Evolutionary conservation across 2,113 vertebrate species (phyloP).

Genomic region (Noctilio leporinus): DNA sequence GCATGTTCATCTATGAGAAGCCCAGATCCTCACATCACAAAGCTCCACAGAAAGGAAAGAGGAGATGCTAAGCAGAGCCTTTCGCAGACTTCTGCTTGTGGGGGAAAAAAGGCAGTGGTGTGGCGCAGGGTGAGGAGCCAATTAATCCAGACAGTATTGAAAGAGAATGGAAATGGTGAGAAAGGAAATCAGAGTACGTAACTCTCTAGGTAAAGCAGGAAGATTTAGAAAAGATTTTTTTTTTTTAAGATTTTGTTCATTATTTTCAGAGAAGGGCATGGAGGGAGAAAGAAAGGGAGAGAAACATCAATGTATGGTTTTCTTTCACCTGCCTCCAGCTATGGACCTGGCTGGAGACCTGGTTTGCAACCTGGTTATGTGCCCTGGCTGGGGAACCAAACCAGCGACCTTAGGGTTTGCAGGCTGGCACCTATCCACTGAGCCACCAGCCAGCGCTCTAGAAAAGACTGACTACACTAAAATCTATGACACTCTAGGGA

Average conservation of each 20-base stretch:
- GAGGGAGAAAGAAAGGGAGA: too few species aligned
- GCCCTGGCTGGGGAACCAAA: too few species aligned
- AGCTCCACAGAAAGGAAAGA: background rate
- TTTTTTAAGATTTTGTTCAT: too few species aligned
- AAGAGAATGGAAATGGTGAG: background rate
- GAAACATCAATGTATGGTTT: too few species aligned
- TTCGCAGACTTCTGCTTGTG: background rate
- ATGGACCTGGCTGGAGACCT: too few species aligned
- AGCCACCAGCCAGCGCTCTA: too few species aligned
- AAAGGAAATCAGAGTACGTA: background rate
- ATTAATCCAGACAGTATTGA: background rate
- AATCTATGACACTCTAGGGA: background rate
- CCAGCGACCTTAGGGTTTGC: too few species aligned
- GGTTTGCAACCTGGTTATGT: too few species aligned
- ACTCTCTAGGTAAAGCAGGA: background rate
- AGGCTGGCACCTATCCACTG: too few species aligned
- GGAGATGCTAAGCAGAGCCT: background rate
- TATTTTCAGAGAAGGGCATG: too few species aligned
- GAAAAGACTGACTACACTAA: background rate
- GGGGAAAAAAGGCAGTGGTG: background rate
- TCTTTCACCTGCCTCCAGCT: too few species aligned
- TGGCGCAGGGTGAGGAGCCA: background rate
- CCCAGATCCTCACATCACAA: background rate
- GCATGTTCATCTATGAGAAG: background rate
- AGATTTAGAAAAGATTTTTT: background rate